Percentiles rank a stretch among this genome's conserved stretches.
phyloP scores from a whole-genome alignment of 2,797 vertebrate species.

The Lacerta viridis region DNA sequence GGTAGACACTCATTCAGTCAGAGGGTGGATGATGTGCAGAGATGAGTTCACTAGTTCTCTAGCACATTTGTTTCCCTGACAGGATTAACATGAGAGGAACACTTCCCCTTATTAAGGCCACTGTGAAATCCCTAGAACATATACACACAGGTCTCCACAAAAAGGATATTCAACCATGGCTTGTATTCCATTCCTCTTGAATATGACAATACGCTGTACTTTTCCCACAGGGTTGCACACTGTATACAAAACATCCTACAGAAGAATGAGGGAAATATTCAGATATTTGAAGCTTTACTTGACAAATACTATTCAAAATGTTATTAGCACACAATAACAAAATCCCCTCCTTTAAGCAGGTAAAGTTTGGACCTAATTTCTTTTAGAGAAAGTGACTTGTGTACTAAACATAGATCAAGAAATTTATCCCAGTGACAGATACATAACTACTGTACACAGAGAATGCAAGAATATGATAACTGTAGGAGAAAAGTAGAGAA shows the following conservation, averaged over 20 bases:
- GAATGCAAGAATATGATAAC: too few relatives aligned
- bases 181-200: conserved; percentile 98
- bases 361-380: background rate
- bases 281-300: background rate
- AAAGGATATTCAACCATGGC: conserved; percentile 99
- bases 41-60: background rate
- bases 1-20: background rate
- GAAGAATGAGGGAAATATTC: conserved; percentile 33
- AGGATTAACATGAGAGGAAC: background rate
- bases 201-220: conserved; percentile 96
- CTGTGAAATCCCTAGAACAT: background rate
- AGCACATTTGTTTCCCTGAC: background rate
- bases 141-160: background rate
- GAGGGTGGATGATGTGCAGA: background rate
- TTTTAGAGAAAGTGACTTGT: background rate
- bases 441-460: too few relatives aligned
- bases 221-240: conserved; percentile 97
- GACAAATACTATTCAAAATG: conserved; percentile 23
- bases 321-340: background rate
- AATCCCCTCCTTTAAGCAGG: background rate
- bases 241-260: conserved; percentile 94
- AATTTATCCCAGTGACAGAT: background rate
- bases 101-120: background rate
- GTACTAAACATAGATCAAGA: too few relatives aligned
- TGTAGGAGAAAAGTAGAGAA: background rate